Evolutionary conservation across 2,888 invertebrate species (phyloP).

Genomic region (Acanthosepion esculentum): DNA sequence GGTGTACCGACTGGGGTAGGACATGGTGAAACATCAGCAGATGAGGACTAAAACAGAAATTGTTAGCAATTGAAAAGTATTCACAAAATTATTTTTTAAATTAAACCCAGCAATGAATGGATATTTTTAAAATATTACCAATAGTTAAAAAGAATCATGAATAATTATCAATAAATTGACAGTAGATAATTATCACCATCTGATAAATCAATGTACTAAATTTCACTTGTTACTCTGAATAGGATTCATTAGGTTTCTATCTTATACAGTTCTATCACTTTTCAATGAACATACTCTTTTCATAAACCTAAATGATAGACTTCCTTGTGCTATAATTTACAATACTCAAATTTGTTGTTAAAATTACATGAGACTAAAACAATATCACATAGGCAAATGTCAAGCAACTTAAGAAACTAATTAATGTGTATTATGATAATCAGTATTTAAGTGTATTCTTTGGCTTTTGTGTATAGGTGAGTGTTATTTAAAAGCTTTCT

Average conservation of each 20-base stretch:
- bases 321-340: too few relatives aligned
- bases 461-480: too few relatives aligned
- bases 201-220: background rate
- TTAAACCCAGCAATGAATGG: background rate
- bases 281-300: background rate
- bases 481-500: too few relatives aligned
- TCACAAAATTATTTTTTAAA: background rate
- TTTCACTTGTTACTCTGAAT: background rate
- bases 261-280: background rate
- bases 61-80: background rate
- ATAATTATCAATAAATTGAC: background rate
- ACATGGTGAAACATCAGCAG: conserved; percentile 69
- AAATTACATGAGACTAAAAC: too few relatives aligned
- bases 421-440: too few relatives aligned
- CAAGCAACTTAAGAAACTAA: too few relatives aligned
- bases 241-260: background rate
- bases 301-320: background rate
- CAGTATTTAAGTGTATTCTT: too few relatives aligned
- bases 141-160: background rate
- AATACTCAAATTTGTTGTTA: too few relatives aligned
- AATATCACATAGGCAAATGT: too few relatives aligned
- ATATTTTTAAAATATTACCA: background rate
- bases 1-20: conserved; percentile 68
- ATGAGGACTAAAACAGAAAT: conserved; percentile 60
- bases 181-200: too few relatives aligned